Conservation (phyloP, 2,113 vertebrate species). For the Pantherophis guttatus region DNA sequence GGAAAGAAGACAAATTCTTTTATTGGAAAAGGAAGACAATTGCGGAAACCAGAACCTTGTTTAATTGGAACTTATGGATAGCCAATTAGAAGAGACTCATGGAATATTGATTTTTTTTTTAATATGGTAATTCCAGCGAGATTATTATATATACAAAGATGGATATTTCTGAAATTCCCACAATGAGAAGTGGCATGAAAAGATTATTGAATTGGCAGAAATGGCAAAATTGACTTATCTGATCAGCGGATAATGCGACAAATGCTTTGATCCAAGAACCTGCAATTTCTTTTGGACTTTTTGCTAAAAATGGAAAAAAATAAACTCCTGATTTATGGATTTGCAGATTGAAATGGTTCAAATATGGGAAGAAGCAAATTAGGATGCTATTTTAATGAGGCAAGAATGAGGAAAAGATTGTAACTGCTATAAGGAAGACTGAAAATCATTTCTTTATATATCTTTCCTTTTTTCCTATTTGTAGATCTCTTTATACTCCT, state of each 20-base stretch:
- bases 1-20: background rate
- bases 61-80: background rate
- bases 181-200: background rate
- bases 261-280: too few relatives aligned
- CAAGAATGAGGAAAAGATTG: too few relatives aligned
- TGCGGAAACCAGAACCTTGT: background rate
- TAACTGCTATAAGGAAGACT: too few relatives aligned
- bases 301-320: too few relatives aligned
- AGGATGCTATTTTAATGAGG: too few relatives aligned
- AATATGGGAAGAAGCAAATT: too few relatives aligned
- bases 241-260: background rate
- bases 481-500: too few relatives aligned
- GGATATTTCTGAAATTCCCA: background rate
- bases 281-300: too few relatives aligned
- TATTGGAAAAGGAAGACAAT: background rate
- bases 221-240: background rate
- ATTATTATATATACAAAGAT: background rate
- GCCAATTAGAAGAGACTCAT: background rate
- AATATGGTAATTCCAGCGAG: background rate
- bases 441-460: too few relatives aligned
- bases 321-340: too few relatives aligned
- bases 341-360: too few relatives aligned
- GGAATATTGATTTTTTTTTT: background rate
- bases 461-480: too few relatives aligned
- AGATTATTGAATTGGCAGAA: background rate